phyloP scores from a whole-genome alignment of 1,140 invertebrate genomes.

The Andrena cerasifolii region DNA sequence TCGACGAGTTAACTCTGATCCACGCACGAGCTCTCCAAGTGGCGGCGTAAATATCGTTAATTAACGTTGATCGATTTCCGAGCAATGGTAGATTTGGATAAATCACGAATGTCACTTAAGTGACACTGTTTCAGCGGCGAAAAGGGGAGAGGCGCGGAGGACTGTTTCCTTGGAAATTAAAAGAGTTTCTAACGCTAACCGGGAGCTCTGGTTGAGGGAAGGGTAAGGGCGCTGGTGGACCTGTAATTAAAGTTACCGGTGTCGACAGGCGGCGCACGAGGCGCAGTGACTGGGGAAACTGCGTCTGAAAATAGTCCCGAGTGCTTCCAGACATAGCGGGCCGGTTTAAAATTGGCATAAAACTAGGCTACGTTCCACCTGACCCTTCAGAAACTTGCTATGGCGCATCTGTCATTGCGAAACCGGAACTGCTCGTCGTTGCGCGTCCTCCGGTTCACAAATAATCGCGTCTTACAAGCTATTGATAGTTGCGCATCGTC shows the following conservation, averaged over 20 bases:
- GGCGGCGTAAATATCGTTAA: too few relatives aligned
- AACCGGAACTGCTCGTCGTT: background rate
- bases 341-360: constrained; percentile 45
- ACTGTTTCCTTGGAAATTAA: background rate
- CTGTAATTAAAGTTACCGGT: constrained; percentile 29
- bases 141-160: background rate
- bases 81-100: too few relatives aligned
- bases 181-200: too few relatives aligned
- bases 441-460: background rate
- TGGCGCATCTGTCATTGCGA: constrained; percentile 12
- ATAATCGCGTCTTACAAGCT: background rate
- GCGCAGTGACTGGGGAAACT: constrained; percentile 6
- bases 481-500: background rate
- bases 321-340: constrained; percentile 22
- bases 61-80: background rate
- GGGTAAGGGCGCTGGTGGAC: background rate
- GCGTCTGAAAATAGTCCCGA: constrained; percentile 51
- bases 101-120: too few relatives aligned
- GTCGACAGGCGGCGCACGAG: constrained; percentile 9
- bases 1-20: background rate
- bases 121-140: background rate
- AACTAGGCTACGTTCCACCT: constrained; percentile 48
- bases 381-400: background rate
- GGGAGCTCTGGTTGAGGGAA: too few relatives aligned
- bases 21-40: too few relatives aligned